phyloP scores from a whole-genome alignment of 2,113 vertebrate genomes.

The Pterocles gutturalis region DNA sequence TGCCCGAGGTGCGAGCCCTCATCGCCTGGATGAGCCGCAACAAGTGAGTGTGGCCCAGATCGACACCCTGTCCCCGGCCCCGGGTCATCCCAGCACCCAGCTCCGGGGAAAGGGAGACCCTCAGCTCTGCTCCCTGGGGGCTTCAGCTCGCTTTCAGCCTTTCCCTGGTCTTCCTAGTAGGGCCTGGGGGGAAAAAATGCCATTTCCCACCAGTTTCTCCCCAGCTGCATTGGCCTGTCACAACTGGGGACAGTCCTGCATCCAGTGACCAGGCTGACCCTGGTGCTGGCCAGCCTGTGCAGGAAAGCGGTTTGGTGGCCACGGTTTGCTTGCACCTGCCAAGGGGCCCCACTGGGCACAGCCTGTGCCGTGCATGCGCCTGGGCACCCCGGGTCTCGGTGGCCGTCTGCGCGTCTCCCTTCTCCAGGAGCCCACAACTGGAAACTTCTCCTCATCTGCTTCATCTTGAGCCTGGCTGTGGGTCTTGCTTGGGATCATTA shows the following conservation, averaged over 20 bases:
- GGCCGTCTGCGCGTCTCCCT: rapidly evolving
- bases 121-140: rapidly evolving
- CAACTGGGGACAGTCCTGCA: rapidly evolving
- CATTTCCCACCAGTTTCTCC: not conserved
- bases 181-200: rapidly evolving
- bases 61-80: too few relatives aligned
- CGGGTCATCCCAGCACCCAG: not conserved
- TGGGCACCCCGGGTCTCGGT: rapidly evolving
- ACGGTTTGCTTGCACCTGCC: not conserved
- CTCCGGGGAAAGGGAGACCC: not conserved
- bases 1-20: conserved; percentile 89
- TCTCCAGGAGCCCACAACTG: not conserved
- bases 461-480: rapidly evolving
- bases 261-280: rapidly evolving
- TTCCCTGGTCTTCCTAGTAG: not conserved
- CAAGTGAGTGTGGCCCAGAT: conserved; percentile 77
- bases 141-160: too few relatives aligned
- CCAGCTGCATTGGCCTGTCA: rapidly evolving
- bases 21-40: conserved; percentile 91
- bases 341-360: not conserved
- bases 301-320: rapidly evolving
- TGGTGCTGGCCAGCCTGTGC: rapidly evolving
- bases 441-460: rapidly evolving
- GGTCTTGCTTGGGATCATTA: rapidly evolving
- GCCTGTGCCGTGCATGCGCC: rapidly evolving